Evolutionary conservation across 2,113 vertebrate species (phyloP), one percentile per base, ranked within the genome.

Genomic region (Columba livia): DNA sequence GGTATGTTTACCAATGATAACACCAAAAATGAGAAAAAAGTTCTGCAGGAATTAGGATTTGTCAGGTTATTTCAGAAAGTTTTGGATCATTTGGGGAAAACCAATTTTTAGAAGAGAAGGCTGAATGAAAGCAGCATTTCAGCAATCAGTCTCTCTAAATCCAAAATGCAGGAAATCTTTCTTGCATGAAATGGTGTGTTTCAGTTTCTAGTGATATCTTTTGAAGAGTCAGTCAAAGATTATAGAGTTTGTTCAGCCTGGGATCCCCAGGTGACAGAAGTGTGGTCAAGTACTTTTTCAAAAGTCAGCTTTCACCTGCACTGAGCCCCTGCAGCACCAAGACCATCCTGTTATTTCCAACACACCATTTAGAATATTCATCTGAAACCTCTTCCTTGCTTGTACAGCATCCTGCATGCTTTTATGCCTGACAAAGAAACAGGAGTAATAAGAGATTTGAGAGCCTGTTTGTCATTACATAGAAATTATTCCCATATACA

Each of bases 171-270:
- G 87, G 85, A 95, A 97, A 90, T 12, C 86, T 91, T 77, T 95
- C 95, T 95, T 83, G 90, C 93, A 94, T 96, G 93, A 96, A 97
- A 96, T 96, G 91, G 75, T 29, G 25, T 95, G 85, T 89, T 97
- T 95, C 86, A 85, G 90, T 96, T 92, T 93, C 82, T 86, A 73
- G 64, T 4, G 11, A 38, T 91, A 89, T 82, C 62, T 89, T 94
- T 44, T 42, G 54, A 82, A 82, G 66, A 85, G 84, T 82, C 38
- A 94, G 42, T 66, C 70, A 85, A 90, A 86, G 77, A 92, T 92
- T 93, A 94, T 7, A 50, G 75, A 61, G 62, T 92, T 91, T 88
- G 66, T 48, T 93, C 91, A 50, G 51, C 38, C 58, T 96, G 71
- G 84, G 84, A 91, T 89, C 31, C 65, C n/a, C 28, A 73, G 31